Base-by-base conservation (phyloP, 2,113 vertebrate genomes). In the Anas platyrhynchos region DNA sequence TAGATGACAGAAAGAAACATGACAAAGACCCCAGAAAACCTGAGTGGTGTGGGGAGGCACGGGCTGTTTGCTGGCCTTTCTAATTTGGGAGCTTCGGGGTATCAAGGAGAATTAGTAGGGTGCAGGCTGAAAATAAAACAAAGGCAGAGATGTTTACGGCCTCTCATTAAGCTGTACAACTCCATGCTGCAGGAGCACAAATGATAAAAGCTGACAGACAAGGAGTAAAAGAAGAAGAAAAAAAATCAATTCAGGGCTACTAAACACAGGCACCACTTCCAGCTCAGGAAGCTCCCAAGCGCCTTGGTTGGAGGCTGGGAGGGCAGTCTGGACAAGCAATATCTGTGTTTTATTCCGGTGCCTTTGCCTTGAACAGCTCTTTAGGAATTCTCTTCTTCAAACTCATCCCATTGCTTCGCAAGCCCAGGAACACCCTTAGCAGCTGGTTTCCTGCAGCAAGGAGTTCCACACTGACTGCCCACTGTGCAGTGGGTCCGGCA, bases 21-120 rank as follows among this genome's bases (percentile, higher is more conserved):
- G 17, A 18, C 36, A 55, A 73, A 77, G n/a, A 13, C 6, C 46
- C 16, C 46, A 78, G 69, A 52, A 81, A 84, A 26, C 36, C 22
- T 11, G 8, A 41, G 21, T 3, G 52, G 27, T 34, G 46, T 1
- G 0, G 0, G 12, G 13, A 38, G 14, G 4, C 25, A n/a, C 4
- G n/a, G 46, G 31, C 59, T 84, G 13, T 29, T 69, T 71, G 36
- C 56, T 93, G 85, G 17, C 26, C 85, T 15, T 74, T 61, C 59
- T 65, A 34, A 52, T 46, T 38, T 2, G 6, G 61, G 36, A 63
- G 54, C 16, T 14, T 46, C 43, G 63, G 32, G 16, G 7, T 27
- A 56, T 43, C 21, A 56, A 56, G 72, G 52, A 46, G 52, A 81
- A 68, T 21, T 58, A 44, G 20, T 17, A 56, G 44, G 18, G 34